Base-by-base conservation (phyloP, 2,113 vertebrate genomes). In the Dipodomys stephensi region DNA sequence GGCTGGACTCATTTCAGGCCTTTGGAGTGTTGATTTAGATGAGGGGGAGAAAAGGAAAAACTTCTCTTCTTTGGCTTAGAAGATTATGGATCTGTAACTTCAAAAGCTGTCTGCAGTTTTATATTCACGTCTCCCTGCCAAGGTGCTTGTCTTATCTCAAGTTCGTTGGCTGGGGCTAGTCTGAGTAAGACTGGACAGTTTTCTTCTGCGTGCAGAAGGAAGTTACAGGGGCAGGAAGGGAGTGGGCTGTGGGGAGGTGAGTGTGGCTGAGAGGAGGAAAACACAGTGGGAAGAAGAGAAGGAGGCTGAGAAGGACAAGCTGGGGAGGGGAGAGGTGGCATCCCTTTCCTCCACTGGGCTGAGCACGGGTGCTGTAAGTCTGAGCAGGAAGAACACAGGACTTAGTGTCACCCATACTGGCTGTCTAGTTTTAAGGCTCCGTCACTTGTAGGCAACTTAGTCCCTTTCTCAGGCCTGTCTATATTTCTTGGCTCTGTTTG, bases 51-150 rank as follows among this genome's bases (percentile, higher is more conserved):
- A 86, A 77, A 91, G 35, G 46, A 83, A 44, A 44, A 94, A 73
- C 71, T 90, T 83, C 60, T 84, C 64, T 89, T 91, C 90, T 68
- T 88, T 90, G 94, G 90, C 94, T 96, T 96, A 79, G 94, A 94
- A 94, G 93, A 92, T 95, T 90, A 87, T 57, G 71, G 74, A 85
- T 82, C 93, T 96, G 90, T 23, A n/a, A 95, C 95, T 95, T 97
- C 96, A 96, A 96, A 96, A 96, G 97, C 96, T 92, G 81, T 96
- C 95, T 97, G 94, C 92, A 92, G 86, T 90, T 95, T 94, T 90
- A 72, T 64, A 85, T 79, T 95, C 28, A 10, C 30, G 7, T 93
- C 65, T 90, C 44, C 62, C 65, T 96, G 96, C 96, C 95, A 97
- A 96, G 96, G 97, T 94, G 93, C 96, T 83, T 89, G 91, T 97